Base-by-base conservation (phyloP, 2,888 invertebrate genomes). In the Neelides folsomi region DNA sequence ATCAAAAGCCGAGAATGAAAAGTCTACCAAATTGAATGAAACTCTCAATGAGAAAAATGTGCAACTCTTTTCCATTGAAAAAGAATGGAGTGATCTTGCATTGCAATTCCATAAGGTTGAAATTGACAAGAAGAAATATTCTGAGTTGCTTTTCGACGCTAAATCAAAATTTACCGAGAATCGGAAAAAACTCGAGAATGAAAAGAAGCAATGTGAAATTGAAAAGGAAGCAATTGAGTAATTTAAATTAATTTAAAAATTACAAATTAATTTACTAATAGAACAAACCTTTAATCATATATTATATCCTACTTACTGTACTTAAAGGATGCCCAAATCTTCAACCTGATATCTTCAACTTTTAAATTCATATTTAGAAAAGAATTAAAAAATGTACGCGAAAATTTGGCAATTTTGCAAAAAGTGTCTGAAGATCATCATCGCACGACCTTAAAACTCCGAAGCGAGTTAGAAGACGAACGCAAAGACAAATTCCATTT, bases 391-490 rank as follows among this genome's bases (percentile, higher is more conserved):
- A 47, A 55, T 13, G 13, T 51, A 3, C 53, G 48, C 6, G 60
- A 63, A 2, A 63, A 60, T 49, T 52, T 57, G 35, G 43, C 48
- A 2, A 52, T 63, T 36, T 47, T 63, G 5, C 58, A 60, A 51
- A 63, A 63, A 53, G 48, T 63, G 4, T 57, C 55, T 7, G 55
- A 59, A 44, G 63, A 63, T 51, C 58, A 63, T 51, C 54, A 52
- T 2, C 48, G 54, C 10, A 59, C 59, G 0, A 57, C 58, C 12
- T 16, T 38, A 37, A 59, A 56, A 16, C 49, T 59, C 8, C 45
- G 58, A n/a, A 47, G 46, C 7, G 63, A 63, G 5, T 19, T 55
- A 36, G 58, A 60, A 35, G 49, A 47, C 5, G 10, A 41, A 18
- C 48, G 54, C 20, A 54, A 52, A 10, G 12, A 13, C 1, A 54